A percentile compares a stretch with the other conserved stretches of the same genome.
phyloP scores from a whole-genome alignment of 2,888 invertebrate species.

The Troides oblongomaculatus region DNA sequence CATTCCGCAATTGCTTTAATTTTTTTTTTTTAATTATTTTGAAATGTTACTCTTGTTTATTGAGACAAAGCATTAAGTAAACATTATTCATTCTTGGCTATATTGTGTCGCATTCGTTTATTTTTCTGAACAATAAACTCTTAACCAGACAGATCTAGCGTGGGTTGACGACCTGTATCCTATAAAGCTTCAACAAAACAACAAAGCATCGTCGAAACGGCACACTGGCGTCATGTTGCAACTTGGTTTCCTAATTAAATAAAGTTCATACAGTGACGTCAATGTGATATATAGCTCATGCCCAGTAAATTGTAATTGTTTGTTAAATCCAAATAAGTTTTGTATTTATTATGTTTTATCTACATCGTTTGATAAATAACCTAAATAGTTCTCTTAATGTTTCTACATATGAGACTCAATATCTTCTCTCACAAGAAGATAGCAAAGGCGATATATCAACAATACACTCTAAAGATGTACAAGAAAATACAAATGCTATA shows the following conservation, averaged over 20 bases:
- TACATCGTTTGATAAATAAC: too few species aligned
- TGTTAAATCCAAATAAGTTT: neutral
- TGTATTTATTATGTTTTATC: neutral
- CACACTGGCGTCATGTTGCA: slow-evolving; percentile 18
- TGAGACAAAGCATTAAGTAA: neutral
- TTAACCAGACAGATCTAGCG: slow-evolving; percentile 26
- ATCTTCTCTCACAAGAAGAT: too few species aligned
- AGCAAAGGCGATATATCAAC: too few species aligned
- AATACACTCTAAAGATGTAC: too few species aligned
- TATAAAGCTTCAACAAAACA: slow-evolving; percentile 26
- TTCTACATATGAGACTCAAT: too few species aligned
- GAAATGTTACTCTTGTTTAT: neutral
- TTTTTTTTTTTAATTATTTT: neutral
- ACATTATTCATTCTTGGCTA: slow-evolving; percentile 6
- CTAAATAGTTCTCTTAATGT: too few species aligned
- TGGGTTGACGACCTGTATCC: slow-evolving; percentile 18
- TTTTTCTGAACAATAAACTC: slow-evolving; percentile 27
- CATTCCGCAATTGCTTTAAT: neutral
- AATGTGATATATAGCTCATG: neutral
- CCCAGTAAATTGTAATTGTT: neutral
- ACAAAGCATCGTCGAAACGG: slow-evolving; percentile 24
- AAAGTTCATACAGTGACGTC: slow-evolving; percentile 11
- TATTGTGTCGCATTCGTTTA: slow-evolving; percentile 19
- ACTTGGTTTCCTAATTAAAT: slow-evolving; percentile 26
- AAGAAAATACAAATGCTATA: too few species aligned